Conservation (phyloP, 1,140 invertebrate species). For the Drosophila varians region DNA sequence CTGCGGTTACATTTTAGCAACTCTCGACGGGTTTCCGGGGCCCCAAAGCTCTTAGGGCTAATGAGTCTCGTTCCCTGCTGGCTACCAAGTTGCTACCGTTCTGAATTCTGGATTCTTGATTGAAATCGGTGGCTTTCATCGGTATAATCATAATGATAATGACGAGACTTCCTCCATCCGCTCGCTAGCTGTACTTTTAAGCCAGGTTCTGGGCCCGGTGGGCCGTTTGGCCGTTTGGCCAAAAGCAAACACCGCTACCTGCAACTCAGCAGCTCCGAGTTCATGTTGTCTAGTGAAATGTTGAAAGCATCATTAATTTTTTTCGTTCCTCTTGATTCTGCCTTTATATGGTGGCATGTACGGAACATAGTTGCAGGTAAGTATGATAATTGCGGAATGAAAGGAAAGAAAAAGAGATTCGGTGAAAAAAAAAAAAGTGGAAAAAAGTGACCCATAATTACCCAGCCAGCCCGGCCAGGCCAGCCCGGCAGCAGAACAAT, state of each 20-base stretch:
- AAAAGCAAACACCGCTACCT: conserved; percentile 54
- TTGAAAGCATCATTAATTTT: conserved; percentile 79
- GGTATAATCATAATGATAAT: conserved; percentile 40
- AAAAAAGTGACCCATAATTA: conserved; percentile 80
- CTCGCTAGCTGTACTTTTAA: conserved; percentile 68
- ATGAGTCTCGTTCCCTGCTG: conserved; percentile 36
- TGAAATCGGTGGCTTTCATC: conserved; percentile 41
- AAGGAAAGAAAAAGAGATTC: conserved; percentile 45
- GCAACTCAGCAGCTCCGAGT: conserved; percentile 28
- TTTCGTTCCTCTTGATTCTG: conserved; percentile 26
- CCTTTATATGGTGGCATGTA: conserved; percentile 44
- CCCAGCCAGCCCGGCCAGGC: conserved; percentile 31
- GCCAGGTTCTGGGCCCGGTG: conserved; percentile 8
- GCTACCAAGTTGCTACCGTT: conserved; percentile 32
- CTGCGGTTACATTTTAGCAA: conserved; percentile 19
- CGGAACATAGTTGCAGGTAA: conserved; percentile 55
- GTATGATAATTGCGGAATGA: conserved; percentile 74
- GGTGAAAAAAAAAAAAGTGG: too few species aligned
- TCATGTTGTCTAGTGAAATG: conserved; percentile 69
- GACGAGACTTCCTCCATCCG: conserved; percentile 38
- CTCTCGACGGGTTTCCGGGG: conserved; percentile 25
- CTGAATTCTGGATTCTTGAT: conserved; percentile 29
- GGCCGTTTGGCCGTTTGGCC: conserved; percentile 2
- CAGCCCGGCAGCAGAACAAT: conserved; percentile 56
- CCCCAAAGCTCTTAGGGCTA: conserved; percentile 38